A percentile compares a stretch with the other conserved stretches of the same genome.
Evolutionary conservation across 2,888 invertebrate genomes (phyloP).

Genomic region (Agonopterix alstromeriana): DNA sequence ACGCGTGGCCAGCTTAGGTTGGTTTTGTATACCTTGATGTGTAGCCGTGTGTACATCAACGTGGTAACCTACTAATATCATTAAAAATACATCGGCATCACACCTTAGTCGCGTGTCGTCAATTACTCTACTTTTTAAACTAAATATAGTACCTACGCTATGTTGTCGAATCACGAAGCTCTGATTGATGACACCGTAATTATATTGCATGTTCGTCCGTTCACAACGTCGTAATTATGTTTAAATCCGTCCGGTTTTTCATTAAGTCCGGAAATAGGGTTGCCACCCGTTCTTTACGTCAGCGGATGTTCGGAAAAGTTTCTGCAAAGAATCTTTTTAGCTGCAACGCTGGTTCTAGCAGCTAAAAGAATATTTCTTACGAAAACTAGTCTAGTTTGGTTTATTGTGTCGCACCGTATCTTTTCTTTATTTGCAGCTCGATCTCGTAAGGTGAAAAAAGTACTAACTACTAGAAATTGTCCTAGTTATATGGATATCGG

Average conservation of each 20-base stretch:
- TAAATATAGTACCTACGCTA: background rate
- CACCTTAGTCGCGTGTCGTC: background rate
- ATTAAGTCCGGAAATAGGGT: constrained; percentile 10
- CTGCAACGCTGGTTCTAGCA: too few species aligned
- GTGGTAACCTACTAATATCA: background rate
- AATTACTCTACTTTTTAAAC: background rate
- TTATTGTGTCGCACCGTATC: too few species aligned
- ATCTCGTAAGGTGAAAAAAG: too few species aligned
- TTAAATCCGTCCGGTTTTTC: constrained; percentile 18
- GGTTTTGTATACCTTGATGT: too few species aligned
- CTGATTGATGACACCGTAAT: constrained; percentile 1
- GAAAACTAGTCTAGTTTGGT: too few species aligned
- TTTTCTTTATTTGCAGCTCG: too few species aligned
- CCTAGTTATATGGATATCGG: too few species aligned
- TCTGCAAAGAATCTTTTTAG: too few species aligned
- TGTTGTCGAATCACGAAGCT: background rate
- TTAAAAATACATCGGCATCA: background rate
- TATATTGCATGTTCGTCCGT: background rate
- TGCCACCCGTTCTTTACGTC: background rate
- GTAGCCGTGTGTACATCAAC: background rate
- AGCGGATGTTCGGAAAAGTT: background rate
- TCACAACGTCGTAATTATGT: constrained; percentile 16
- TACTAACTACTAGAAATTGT: too few species aligned
- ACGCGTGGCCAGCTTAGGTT: too few species aligned
- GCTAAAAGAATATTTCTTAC: too few species aligned